Evolutionary conservation across 1,140 invertebrate genomes (phyloP).

Genomic region (Papilio helenus): DNA sequence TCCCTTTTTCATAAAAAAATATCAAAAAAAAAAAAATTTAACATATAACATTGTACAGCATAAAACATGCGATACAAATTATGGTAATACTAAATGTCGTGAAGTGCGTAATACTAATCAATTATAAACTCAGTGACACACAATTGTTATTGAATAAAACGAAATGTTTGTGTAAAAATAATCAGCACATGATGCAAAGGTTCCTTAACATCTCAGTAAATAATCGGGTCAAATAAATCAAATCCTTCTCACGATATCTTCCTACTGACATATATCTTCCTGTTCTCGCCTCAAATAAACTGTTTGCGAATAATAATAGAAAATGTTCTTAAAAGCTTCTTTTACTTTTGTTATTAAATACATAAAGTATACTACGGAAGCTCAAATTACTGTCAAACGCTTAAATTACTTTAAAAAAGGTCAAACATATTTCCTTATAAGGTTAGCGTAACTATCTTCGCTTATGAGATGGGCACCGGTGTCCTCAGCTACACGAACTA

Average conservation of each 20-base stretch:
- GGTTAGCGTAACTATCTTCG: neutral
- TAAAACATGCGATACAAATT: no score
- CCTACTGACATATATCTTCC: constrained; percentile 14
- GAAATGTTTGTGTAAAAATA: neutral
- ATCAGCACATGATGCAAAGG: neutral
- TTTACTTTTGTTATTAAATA: neutral
- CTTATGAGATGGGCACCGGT: neutral
- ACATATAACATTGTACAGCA: no score
- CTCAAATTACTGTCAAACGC: neutral
- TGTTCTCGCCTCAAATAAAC: constrained; percentile 1
- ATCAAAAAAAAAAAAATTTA: no score
- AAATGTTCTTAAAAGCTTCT: constrained; percentile 5
- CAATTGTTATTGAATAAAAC: neutral
- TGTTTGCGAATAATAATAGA: neutral
- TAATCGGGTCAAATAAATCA: constrained; percentile 16
- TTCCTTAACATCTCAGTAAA: constrained; percentile 11
- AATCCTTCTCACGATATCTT: constrained; percentile 11
- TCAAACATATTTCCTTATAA: neutral
- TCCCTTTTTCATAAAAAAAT: no score
- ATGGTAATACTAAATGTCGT: neutral
- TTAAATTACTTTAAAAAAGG: neutral
- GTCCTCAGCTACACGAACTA: neutral
- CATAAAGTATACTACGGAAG: neutral
- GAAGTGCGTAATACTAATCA: neutral
- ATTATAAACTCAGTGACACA: neutral